A percentile compares a stretch with the other conserved stretches of the same genome.
These are phyloP conservation scores for Pantala flavescens DNA, from an alignment of 1,140 invertebrate species.

Conservation along the genomic window DNA sequence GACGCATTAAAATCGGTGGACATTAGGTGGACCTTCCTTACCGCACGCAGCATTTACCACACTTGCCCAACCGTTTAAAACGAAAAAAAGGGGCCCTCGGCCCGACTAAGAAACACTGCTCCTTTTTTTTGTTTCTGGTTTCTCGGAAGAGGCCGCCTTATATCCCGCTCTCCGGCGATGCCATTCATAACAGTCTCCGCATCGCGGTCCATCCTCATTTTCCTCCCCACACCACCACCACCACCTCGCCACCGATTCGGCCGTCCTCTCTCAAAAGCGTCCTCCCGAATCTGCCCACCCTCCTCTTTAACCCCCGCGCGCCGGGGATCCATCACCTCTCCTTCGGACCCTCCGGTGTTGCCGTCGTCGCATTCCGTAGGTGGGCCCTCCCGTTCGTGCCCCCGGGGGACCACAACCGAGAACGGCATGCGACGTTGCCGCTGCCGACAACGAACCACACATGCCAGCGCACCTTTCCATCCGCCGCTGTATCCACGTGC, in stretches of 20 bases:
- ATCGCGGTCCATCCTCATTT: background rate
- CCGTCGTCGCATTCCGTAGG: slow-evolving; percentile 6
- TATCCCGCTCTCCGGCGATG: too few species aligned
- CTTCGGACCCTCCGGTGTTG: slow-evolving; percentile 6
- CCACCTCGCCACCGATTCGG: background rate
- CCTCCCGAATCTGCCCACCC: background rate
- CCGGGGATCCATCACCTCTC: background rate
- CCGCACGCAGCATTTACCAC: too few species aligned
- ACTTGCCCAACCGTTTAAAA: too few species aligned
- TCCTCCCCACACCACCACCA: background rate
- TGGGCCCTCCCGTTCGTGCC: background rate
- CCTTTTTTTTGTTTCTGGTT: too few species aligned
- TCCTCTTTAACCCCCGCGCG: background rate
- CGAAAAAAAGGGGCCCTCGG: too few species aligned
- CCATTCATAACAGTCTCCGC: too few species aligned
- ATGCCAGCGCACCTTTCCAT: background rate
- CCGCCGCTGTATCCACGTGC: background rate
- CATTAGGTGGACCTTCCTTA: too few species aligned
- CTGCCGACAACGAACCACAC: background rate
- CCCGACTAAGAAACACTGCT: too few species aligned
- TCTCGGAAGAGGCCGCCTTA: too few species aligned
- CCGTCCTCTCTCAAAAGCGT: background rate
- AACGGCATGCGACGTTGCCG: background rate
- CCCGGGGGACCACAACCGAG: background rate
- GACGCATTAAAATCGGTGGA: too few species aligned